phyloP scores from a whole-genome alignment of 2,888 invertebrate genomes.

The Andricus curvator region DNA sequence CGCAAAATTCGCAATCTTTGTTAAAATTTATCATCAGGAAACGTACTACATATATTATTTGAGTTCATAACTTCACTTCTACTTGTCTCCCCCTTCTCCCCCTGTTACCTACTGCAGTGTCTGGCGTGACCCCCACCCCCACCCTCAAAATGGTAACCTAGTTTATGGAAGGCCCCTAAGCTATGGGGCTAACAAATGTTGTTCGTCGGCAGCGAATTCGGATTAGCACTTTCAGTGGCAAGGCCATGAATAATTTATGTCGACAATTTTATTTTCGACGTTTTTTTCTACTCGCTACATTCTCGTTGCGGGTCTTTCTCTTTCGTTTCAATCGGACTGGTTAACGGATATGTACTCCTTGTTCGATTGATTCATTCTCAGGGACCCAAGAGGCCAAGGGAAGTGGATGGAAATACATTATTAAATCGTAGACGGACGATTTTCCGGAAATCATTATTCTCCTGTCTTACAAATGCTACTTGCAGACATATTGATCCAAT shows the following conservation, averaged over 20 bases:
- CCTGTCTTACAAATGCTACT: background rate
- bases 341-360: background rate
- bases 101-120: no score
- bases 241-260: conserved; percentile 11
- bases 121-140: no score
- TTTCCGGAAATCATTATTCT: conserved; percentile 6
- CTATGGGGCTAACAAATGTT: background rate
- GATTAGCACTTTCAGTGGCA: background rate
- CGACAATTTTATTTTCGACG: background rate
- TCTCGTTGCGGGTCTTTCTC: background rate
- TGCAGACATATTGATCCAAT: conserved; percentile 14
- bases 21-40: no score
- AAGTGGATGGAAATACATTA: background rate
- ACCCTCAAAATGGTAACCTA: background rate
- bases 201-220: background rate
- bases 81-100: no score
- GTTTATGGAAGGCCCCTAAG: no score
- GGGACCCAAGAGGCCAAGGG: background rate
- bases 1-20: no score
- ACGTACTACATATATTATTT: no score
- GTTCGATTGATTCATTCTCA: conserved; percentile 1
- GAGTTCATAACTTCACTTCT: no score
- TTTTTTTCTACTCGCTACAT: background rate
- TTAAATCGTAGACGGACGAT: background rate
- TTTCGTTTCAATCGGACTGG: background rate